These are phyloP conservation scores for Xenopus petersii DNA, from an alignment of 2,797 vertebrate genomes.

Conservation along the genomic window DNA sequence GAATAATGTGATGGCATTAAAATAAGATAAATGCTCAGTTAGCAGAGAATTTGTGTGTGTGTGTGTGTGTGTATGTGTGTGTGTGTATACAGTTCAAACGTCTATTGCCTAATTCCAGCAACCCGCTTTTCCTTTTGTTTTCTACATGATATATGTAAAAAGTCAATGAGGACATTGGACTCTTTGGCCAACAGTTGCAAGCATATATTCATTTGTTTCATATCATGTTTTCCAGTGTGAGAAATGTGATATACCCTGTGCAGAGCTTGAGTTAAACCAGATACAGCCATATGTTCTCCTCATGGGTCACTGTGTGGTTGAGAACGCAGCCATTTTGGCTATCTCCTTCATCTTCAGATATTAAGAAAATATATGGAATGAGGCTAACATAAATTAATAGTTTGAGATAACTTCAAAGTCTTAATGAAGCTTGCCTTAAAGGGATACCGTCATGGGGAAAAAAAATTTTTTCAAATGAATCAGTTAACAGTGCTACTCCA, in stretches of 20 bases:
- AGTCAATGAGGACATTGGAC: background rate
- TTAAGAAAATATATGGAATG: background rate
- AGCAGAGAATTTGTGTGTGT: too few species aligned
- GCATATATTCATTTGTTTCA: background rate
- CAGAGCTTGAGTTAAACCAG: background rate
- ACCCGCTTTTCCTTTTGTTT: too few species aligned
- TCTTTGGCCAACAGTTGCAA: background rate
- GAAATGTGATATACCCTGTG: background rate
- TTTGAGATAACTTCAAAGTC: background rate
- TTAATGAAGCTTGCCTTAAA: background rate
- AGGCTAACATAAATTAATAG: background rate
- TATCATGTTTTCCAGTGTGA: background rate
- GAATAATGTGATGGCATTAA: too few species aligned
- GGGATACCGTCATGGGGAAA: too few species aligned
- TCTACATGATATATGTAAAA: background rate
- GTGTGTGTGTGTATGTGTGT: too few species aligned
- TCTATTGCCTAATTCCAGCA: too few species aligned
- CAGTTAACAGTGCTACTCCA: too few species aligned
- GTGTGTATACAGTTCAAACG: too few species aligned
- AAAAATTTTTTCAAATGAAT: too few species aligned
- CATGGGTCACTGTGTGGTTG: conserved; percentile 1
- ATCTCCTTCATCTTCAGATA: background rate
- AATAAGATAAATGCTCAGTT: too few species aligned
- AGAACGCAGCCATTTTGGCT: background rate
- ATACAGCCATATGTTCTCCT: conserved; percentile 3